These are phyloP conservation scores for Manis pentadactyla DNA, from an alignment of 2,797 vertebrate genomes.

Conservation along the genomic window DNA sequence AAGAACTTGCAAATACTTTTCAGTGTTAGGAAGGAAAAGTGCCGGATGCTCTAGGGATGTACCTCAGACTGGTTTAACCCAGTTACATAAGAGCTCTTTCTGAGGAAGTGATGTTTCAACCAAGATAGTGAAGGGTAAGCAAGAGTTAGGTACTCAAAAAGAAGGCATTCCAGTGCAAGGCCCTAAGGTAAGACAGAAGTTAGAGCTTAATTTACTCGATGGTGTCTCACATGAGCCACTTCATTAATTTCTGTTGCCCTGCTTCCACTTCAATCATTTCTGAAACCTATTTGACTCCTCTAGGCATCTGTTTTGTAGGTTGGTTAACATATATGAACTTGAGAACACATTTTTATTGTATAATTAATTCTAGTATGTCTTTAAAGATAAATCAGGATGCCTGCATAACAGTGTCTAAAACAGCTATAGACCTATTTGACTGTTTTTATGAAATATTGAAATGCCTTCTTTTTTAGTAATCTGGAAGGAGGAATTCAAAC, in stretches of 20 bases:
- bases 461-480: neutral
- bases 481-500: neutral
- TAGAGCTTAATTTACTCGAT: no score
- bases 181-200: neutral
- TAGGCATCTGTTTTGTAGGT: no score
- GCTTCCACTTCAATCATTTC: neutral
- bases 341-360: neutral
- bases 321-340: neutral
- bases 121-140: neutral
- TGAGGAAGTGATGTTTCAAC: neutral
- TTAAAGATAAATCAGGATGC: neutral
- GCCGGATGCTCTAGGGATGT: accelerated
- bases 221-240: accelerated
- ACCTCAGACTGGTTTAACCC: accelerated
- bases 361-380: neutral
- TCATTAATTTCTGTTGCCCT: accelerated
- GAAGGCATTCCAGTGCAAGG: accelerated
- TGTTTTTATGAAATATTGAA: neutral
- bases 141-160: neutral
- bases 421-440: neutral
- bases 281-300: neutral
- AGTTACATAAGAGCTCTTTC: neutral
- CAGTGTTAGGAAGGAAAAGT: neutral
- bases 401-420: neutral
- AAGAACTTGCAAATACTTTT: no score